Evolutionary conservation across 2,797 vertebrate genomes (phyloP), one percentile per base, ranked within the genome.

Genomic region (Emys orbicularis): DNA sequence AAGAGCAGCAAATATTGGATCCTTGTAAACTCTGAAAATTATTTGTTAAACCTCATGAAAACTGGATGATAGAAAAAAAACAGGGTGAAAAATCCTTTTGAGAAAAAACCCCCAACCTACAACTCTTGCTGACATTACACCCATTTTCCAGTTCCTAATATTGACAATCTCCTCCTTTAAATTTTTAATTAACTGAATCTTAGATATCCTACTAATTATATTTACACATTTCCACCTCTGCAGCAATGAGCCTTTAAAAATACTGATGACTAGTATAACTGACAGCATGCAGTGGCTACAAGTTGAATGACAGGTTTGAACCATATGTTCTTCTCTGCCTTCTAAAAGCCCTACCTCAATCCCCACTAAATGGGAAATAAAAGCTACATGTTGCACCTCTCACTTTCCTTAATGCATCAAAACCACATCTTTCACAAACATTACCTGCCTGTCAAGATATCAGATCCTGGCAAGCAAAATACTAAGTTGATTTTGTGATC

Each of bases 401-500:
- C 76, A 87, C 0, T 0, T 94, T 94, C 74, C 86, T 91, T 88
- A 87, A 94, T 5, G 10, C 47, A 87, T 96, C 86, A 89, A 93
- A 96, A 83, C 6, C 34, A 34, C 57, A 57, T 90, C 83, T 97
- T 96, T 93, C 93, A 93, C 79, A 90, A 96, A 90, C 5, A 56
- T 74, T 90, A 91, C 82, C 84, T 80, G 37, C 84, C 86, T 95
- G 80, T 95, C 92, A 95, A 53, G 4, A 82, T 47, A 92, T 61
- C 50, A 95, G 88, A 79, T 84, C 47, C 90, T 82, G 83, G 91
- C 81, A 93, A 9, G 2, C 56, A 84, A 77, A 90, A 91, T 3
- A 37, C 34, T 59, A 77, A 44, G 84, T 18, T 93, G 41, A 77
- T 95, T 96, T 89, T 92, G 76, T 91, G 65, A 92, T 80, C 87